Percentiles rank a stretch among this genome's conserved stretches.
phyloP scores from a whole-genome alignment of 2,888 invertebrate genomes.

The Dione juno region DNA sequence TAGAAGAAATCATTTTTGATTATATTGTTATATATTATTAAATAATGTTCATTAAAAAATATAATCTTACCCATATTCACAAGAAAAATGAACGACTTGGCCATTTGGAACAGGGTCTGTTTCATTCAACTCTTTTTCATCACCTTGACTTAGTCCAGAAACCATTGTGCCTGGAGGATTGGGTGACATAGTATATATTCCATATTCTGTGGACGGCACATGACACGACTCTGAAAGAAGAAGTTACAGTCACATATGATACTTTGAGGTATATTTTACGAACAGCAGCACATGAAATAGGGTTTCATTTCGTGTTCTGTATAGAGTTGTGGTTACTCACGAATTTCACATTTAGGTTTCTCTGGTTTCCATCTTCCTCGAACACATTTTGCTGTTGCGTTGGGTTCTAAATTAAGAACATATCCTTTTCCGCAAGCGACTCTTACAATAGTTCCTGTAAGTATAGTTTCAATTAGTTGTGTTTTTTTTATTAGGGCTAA shows the following conservation, averaged over 20 bases:
- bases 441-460: slow-evolving; percentile 86
- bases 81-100: slow-evolving; percentile 89
- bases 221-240: slow-evolving; percentile 85
- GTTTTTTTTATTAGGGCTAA: neutral
- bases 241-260: neutral
- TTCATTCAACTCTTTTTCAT: slow-evolving; percentile 83
- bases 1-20: neutral
- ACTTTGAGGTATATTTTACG: neutral
- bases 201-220: slow-evolving; percentile 87
- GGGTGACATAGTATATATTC: slow-evolving; percentile 84
- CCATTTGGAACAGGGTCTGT: slow-evolving; percentile 86
- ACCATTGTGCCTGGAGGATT: slow-evolving; percentile 57
- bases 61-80: slow-evolving; percentile 86
- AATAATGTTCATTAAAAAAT: neutral
- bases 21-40: neutral
- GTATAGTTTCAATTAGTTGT: slow-evolving; percentile 22
- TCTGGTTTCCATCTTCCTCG: slow-evolving; percentile 93
- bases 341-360: slow-evolving; percentile 90
- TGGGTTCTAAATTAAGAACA: slow-evolving; percentile 88
- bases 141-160: slow-evolving; percentile 62
- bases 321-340: slow-evolving; percentile 78
- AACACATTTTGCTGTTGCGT: slow-evolving; percentile 91
- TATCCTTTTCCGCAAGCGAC: slow-evolving; percentile 91
- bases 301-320: slow-evolving; percentile 40
- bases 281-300: slow-evolving; percentile 24